Percentiles rank a stretch among this genome's conserved stretches.
These are phyloP conservation scores for Noctua janthe DNA, from an alignment of 2,888 invertebrate genomes.

Conservation along the genomic window DNA sequence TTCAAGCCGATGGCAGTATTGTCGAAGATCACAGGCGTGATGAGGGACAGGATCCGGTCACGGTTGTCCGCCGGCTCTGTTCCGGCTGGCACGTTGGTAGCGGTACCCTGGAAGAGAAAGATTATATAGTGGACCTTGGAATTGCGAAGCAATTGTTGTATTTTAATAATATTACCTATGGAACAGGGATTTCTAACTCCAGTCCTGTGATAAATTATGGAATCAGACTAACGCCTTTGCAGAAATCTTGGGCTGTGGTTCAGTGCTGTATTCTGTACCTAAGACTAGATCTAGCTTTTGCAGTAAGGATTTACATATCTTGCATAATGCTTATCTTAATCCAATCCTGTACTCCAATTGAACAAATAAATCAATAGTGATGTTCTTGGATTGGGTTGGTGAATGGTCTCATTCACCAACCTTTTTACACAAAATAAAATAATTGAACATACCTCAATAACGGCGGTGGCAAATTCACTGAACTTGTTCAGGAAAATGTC, in stretches of 20 bases:
- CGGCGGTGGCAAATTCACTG: conserved; percentile 90
- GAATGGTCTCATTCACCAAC: no score
- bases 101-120: conserved; percentile 76
- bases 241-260: no score
- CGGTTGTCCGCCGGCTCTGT: conserved; percentile 93
- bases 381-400: no score
- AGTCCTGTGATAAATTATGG: neutral
- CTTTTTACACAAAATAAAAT: neutral
- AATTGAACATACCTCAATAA: conserved; percentile 84
- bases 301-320: no score
- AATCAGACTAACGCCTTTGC: no score
- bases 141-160: no score
- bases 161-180: no score
- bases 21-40: conserved; percentile 94
- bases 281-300: no score
- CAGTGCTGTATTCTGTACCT: no score
- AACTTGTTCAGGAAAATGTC: conserved; percentile 94
- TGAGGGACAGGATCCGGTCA: conserved; percentile 92
- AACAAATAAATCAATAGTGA: no score
- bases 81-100: conserved; percentile 88
- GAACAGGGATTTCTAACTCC: neutral
- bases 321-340: no score
- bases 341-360: no score
- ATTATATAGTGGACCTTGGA: conserved; percentile 58
- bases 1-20: conserved; percentile 91